phyloP scores from a whole-genome alignment of 2,113 vertebrate species.

The Lates calcarifer region DNA sequence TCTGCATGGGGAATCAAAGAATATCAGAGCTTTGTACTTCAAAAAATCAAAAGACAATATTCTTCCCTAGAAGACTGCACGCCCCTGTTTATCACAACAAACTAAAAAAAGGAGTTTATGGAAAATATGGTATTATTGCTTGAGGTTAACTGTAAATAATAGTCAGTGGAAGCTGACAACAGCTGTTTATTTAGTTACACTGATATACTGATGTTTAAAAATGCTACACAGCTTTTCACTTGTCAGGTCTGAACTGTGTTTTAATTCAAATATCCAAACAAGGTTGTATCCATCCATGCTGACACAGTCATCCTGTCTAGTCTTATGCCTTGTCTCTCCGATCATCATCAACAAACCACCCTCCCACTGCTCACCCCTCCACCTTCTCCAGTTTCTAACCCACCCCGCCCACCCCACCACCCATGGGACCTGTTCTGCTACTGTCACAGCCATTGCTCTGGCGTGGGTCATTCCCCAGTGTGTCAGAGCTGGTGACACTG shows the following conservation, averaged over 20 bases:
- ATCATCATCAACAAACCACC: constrained; percentile 50
- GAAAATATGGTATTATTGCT: neutral
- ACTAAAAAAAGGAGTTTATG: neutral
- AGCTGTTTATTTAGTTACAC: neutral
- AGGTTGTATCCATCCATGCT: constrained; percentile 23
- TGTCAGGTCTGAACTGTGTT: constrained; percentile 28
- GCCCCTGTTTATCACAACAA: neutral
- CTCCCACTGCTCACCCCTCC: constrained; percentile 23
- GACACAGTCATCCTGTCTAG: constrained; percentile 35
- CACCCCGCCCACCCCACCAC: neutral
- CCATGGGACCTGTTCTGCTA: constrained; percentile 58
- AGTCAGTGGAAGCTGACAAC: neutral
- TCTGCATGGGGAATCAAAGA: constrained; percentile 21
- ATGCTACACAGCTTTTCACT: constrained; percentile 22
- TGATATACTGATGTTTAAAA: constrained; percentile 23
- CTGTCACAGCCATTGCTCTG: constrained; percentile 62
- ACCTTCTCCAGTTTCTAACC: constrained; percentile 25
- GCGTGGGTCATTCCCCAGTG: constrained; percentile 60
- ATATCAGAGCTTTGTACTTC: neutral
- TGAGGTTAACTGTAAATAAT: neutral
- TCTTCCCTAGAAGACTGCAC: neutral
- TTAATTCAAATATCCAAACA: constrained; percentile 32
- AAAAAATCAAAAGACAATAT: neutral
- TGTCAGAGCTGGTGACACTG: constrained; percentile 65
- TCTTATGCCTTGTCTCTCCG: constrained; percentile 44